Evolutionary conservation across 1,140 invertebrate species (phyloP).

Genomic region (Drosophila nasuta): DNA sequence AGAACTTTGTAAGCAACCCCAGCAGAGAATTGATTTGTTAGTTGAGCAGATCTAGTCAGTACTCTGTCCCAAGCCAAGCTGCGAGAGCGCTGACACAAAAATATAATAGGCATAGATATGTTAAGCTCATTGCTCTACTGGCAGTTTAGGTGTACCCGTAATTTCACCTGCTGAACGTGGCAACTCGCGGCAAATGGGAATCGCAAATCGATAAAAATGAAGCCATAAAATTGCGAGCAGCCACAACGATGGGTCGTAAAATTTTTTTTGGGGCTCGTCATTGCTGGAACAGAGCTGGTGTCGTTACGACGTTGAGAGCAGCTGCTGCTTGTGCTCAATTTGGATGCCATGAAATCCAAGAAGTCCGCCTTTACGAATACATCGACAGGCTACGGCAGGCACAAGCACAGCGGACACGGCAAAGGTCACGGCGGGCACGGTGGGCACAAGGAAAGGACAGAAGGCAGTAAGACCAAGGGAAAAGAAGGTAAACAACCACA

Average conservation of each 20-base stretch:
- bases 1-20: slow-evolving; percentile 9
- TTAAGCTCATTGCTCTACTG: slow-evolving; percentile 70
- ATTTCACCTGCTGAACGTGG: slow-evolving; percentile 30
- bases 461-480: slow-evolving; percentile 37
- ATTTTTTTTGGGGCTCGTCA: slow-evolving; percentile 42
- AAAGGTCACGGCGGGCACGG: slow-evolving; percentile 48
- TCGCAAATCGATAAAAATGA: slow-evolving; percentile 75
- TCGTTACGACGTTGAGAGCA: slow-evolving; percentile 35
- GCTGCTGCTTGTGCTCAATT: slow-evolving; percentile 4
- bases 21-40: background rate
- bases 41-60: background rate
- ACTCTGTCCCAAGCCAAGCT: background rate
- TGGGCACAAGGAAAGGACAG: slow-evolving; percentile 55
- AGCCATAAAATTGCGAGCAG: slow-evolving; percentile 65
- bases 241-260: slow-evolving; percentile 15
- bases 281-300: slow-evolving; percentile 50
- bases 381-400: slow-evolving; percentile 77
- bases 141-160: slow-evolving; percentile 32
- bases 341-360: slow-evolving; percentile 78
- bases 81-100: slow-evolving; percentile 55
- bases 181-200: slow-evolving; percentile 20
- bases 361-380: slow-evolving; percentile 77
- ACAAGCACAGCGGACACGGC: slow-evolving; percentile 67
- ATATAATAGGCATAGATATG: slow-evolving; percentile 69
- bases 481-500: slow-evolving; percentile 32